These are phyloP conservation scores for Melopsittacus undulatus DNA, from an alignment of 2,797 vertebrate genomes.

Conservation along the genomic window DNA sequence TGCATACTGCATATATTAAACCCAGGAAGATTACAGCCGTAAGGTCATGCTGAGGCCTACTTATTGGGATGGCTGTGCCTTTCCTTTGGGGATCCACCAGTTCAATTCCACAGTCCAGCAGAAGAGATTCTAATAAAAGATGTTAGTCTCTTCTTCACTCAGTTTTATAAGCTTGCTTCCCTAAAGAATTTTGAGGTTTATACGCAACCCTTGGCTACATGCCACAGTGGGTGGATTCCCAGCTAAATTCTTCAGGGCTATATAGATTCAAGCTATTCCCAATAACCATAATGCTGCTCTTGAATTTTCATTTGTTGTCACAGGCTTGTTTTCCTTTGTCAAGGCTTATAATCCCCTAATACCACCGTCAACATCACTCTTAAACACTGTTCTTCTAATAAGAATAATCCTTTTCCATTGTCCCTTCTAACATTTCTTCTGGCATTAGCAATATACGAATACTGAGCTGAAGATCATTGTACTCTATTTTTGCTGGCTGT, in stretches of 20 bases:
- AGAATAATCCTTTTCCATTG: background rate
- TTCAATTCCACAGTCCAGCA: background rate
- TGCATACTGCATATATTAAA: background rate
- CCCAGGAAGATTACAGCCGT: rapidly evolving
- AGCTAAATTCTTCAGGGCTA: background rate
- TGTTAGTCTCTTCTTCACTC: background rate
- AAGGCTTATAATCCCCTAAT: background rate
- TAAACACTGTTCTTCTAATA: background rate
- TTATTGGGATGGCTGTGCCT: background rate
- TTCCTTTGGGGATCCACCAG: background rate
- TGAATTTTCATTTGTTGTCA: background rate
- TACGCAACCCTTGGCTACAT: background rate
- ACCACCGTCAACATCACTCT: background rate
- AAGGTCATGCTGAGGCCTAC: rapidly evolving
- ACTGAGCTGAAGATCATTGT: background rate
- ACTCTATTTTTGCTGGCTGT: slow-evolving; percentile 19
- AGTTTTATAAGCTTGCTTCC: background rate
- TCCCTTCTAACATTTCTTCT: background rate
- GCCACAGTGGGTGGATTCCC: background rate
- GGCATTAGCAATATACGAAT: slow-evolving; percentile 4
- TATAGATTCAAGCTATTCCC: background rate
- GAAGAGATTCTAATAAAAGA: background rate
- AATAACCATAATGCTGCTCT: background rate
- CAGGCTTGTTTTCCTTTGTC: background rate
- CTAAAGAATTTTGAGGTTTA: background rate